Evolutionary conservation across 2,888 invertebrate species (phyloP).

Genomic region (Tineola bisselliella): DNA sequence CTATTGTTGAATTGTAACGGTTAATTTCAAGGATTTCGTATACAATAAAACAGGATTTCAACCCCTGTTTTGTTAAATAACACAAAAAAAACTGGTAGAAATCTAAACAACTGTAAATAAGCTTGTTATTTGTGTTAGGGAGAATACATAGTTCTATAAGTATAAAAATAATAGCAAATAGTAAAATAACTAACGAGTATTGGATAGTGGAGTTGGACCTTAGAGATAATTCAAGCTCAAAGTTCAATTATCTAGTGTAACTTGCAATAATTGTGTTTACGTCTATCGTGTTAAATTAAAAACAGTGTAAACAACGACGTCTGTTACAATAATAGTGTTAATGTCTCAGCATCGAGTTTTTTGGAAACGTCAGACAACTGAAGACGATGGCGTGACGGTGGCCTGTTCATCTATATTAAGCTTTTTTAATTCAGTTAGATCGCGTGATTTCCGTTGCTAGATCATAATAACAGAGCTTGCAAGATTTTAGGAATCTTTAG

Average conservation of each 20-base stretch:
- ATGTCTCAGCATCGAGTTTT: neutral
- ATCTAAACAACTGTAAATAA: no score
- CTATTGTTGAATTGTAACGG: no score
- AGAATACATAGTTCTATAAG: no score
- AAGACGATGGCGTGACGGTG: neutral
- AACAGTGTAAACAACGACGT: neutral
- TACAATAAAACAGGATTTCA: no score
- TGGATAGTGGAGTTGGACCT: no score
- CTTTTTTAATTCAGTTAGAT: neutral
- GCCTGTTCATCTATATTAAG: conserved; percentile 7
- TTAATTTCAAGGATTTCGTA: no score
- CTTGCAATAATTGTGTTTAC: neutral
- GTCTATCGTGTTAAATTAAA: neutral
- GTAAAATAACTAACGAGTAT: no score
- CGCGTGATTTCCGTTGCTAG: conserved; percentile 3
- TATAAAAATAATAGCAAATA: no score
- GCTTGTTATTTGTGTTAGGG: no score
- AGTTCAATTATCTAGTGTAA: neutral
- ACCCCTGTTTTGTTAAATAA: no score
- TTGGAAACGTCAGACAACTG: neutral
- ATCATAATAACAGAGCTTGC: neutral
- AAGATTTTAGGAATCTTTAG: no score
- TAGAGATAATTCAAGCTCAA: neutral
- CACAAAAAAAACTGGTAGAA: no score
- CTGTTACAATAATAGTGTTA: neutral